Conservation (phyloP, 2,888 invertebrate species). For the Clistopyga incitator region DNA sequence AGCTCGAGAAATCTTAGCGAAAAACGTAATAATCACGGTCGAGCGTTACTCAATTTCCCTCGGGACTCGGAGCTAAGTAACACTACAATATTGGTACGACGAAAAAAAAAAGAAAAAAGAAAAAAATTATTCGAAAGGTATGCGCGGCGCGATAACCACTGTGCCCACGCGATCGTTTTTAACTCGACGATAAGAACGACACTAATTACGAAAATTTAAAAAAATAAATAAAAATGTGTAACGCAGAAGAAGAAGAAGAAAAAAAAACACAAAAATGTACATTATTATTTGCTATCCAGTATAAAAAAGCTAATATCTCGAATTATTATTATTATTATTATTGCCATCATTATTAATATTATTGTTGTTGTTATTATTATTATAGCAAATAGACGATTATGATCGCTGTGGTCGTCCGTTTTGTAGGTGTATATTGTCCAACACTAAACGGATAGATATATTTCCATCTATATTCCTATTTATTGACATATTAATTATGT, state of each 20-base stretch:
- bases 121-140: not conserved
- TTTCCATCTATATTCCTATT: constrained; percentile 43
- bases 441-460: constrained; percentile 46
- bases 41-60: constrained; percentile 23
- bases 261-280: constrained; percentile 28
- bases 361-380: constrained; percentile 10
- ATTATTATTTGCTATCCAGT: constrained; percentile 27
- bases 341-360: constrained; percentile 4
- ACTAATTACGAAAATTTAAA: constrained; percentile 25
- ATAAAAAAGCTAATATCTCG: constrained; percentile 8
- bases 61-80: not conserved
- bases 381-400: not conserved
- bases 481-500: constrained; percentile 61
- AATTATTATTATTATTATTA: constrained; percentile 17
- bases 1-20: constrained; percentile 26
- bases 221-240: constrained; percentile 20
- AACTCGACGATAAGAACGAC: constrained; percentile 36
- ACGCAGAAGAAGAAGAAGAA: no score
- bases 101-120: no score
- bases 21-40: constrained; percentile 39
- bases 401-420: constrained; percentile 22
- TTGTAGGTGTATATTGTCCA: constrained; percentile 35
- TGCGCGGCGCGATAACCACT: constrained; percentile 40
- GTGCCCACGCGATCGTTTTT: constrained; percentile 52
- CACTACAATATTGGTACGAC: not conserved